Evolutionary conservation across 2,888 invertebrate species (phyloP), one percentile per base, ranked within the genome.

Genomic region (Electrophaes corylata): DNA sequence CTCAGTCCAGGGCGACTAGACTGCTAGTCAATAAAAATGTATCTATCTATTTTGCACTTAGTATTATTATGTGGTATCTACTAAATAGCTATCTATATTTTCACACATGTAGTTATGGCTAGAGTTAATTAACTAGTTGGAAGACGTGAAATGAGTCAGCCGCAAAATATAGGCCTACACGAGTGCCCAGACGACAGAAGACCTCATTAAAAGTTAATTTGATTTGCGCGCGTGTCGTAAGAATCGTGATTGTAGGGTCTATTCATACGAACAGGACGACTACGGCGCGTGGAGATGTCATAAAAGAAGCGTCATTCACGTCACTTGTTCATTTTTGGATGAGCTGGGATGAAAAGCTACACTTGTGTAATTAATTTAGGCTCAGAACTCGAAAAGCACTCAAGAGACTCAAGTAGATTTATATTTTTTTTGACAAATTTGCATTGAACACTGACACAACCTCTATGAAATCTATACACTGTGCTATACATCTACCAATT

Each of bases 181-280:
- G 46, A 55, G 60, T 51, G 37, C 51, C 43, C 39, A 33, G 47
- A 18, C 55, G 64, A 59, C 56, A 58, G 64, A 65, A 64, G 62
- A 66, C 51, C 64, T 66, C 64, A 66, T 66, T 66, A 66, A 58
- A 57, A 52, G 57, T 55, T 64, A 59, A 66, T 64, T 64, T 59
- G 64, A 64, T 66, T 66, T 57, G 52, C 44, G 53, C 57, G 60
- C 60, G 55, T 60, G 59, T 55, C 44, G 55, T 55, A 55, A 40
- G 60, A 60, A 55, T 43, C 41, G 50, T 56, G 60, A 60, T 50
- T 57, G 50, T 52, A 51, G 39, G 31, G 33, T 41, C 55, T 47
- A 59, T 59, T 59, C 54, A 58, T 31, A 53, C 31, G 45, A 31
- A 50, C 56, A 50, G 39, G 33, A 45, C 23, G 46, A 51, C 40